phyloP scores from a whole-genome alignment of 2,797 vertebrate genomes.

The Knipowitschia caucasica region DNA sequence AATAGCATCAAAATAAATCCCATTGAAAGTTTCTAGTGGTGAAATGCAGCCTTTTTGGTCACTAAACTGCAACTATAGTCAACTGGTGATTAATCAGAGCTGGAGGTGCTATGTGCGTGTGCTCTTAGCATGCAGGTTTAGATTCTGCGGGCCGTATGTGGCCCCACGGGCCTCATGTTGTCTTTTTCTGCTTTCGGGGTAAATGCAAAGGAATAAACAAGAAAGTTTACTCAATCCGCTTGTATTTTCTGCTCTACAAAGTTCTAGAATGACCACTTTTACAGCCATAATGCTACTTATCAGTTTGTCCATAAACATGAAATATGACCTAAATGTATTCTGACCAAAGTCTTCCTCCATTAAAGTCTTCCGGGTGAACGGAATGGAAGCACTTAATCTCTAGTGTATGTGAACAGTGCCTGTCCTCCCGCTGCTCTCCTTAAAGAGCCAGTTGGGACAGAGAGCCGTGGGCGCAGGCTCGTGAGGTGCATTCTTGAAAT shows the following conservation, averaged over 20 bases:
- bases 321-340: slow-evolving; percentile 4
- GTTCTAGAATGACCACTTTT: background rate
- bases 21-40: too few species aligned
- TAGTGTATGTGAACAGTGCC: slow-evolving; percentile 32
- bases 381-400: slow-evolving; percentile 15
- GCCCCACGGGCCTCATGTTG: too few species aligned
- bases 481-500: slow-evolving; percentile 49
- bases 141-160: too few species aligned
- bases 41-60: too few species aligned
- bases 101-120: too few species aligned
- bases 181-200: too few species aligned
- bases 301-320: background rate
- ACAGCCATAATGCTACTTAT: background rate
- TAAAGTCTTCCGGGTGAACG: slow-evolving; percentile 34
- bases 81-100: too few species aligned
- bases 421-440: slow-evolving; percentile 11
- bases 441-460: slow-evolving; percentile 30
- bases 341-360: background rate
- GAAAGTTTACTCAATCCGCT: background rate
- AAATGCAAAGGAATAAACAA: too few species aligned
- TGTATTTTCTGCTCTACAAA: background rate
- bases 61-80: too few species aligned
- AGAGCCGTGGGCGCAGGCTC: slow-evolving; percentile 39
- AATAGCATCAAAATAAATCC: too few species aligned
- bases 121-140: too few species aligned